Base-by-base conservation (phyloP, 2,797 vertebrate genomes). In the Molossus molossus region DNA sequence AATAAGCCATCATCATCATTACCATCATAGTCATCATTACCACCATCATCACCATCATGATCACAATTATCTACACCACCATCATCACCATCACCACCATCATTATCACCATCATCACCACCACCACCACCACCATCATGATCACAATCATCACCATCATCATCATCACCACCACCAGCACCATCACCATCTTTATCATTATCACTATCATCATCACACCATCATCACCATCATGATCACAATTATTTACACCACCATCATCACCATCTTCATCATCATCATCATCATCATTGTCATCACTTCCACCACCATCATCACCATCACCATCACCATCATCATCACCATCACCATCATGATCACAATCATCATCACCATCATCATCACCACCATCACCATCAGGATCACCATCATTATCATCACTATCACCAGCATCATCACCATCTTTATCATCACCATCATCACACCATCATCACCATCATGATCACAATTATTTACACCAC, bases 381-480 rank as follows among this genome's bases (percentile, higher is more conserved):
- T 0, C 60, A n/a, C 0, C 17, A 83, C 2, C 27, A n/a, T 18
- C 9, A 48, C 1, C 80, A 82, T 2, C 37, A 64, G 1, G 25
- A 62, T 13, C 33, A 45, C 1, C 57, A 62, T 3, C 79, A 27
- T 0, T 23, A 45, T 1, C 57, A 81, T 1, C 57, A 18, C 0
- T 57, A 27, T 11, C 37, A 18, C 1, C 23, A 40, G 0, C 8
- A n/a, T 0, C 23, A 81, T 1, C 57, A 60, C 0, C 57, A 45
- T 1, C 57, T 62, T 2, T 33, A 62, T 1, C 79, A 62, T 3
- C 33, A 23, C 0, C n/a, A 33, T 15, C 40, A 33, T 18, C n/a
- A n/a, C 75, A 33, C 0, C n/a, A 40, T 2, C 69, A 23, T 10
- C 33, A 69, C 7, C 29, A n/a, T 27, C 23, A 62, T 6, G 9